Conservation (phyloP, 2,113 vertebrate species). For the Eolophus roseicapilla region DNA sequence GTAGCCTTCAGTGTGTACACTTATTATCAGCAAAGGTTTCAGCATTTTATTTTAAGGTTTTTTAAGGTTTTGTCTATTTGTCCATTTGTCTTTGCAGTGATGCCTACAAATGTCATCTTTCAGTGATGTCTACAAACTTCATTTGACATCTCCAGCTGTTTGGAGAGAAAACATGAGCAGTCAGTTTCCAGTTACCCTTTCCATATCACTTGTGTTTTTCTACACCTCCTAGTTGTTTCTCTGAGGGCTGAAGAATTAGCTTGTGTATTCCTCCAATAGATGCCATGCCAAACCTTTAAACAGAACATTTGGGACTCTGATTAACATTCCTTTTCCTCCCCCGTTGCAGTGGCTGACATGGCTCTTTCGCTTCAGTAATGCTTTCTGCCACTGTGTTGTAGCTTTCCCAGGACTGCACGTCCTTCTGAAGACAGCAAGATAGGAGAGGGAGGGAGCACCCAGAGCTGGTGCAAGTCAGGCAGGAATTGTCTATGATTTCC, state of each 20-base stretch:
- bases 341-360: neutral
- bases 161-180: neutral
- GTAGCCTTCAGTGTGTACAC: neutral
- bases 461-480: accelerated
- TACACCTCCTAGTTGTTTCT: neutral
- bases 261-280: neutral
- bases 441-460: neutral
- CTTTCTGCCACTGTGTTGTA: neutral
- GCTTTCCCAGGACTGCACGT: neutral
- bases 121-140: neutral
- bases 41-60: neutral
- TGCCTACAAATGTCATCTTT: neutral
- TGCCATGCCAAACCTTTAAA: neutral
- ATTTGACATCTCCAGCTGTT: neutral
- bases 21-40: neutral
- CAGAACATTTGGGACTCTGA: too few species aligned
- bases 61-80: too few species aligned
- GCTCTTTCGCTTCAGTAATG: neutral
- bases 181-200: neutral
- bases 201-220: neutral
- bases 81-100: neutral
- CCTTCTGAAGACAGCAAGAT: accelerated
- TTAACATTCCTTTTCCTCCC: neutral
- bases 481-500: neutral
- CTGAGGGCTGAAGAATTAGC: neutral